Conservation (phyloP, 92 coral and sea anemone genomes). For the Epizoanthus rinbou region DNA sequence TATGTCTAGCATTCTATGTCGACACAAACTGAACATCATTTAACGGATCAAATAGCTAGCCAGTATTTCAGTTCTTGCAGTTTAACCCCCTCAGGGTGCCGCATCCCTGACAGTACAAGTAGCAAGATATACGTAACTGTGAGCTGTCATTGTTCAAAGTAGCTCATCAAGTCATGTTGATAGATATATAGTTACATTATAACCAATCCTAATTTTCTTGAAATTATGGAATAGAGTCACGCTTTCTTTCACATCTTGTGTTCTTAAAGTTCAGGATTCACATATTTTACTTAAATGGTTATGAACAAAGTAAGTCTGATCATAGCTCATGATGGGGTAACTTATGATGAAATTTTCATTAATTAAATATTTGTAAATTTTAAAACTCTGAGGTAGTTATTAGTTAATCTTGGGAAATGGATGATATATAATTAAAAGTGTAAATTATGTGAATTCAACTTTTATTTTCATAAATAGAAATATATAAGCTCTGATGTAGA, state of each 20-base stretch:
- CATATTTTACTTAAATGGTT: neutral
- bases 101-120: too few relatives aligned
- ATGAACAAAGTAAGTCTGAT: neutral
- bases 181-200: too few relatives aligned
- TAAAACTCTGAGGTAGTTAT: neutral
- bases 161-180: too few relatives aligned
- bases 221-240: too few relatives aligned
- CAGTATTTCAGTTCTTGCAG: neutral
- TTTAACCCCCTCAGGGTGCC: neutral
- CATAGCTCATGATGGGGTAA: neutral
- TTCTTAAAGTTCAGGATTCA: neutral
- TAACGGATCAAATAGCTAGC: neutral
- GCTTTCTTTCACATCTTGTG: too few relatives aligned
- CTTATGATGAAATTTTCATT: neutral
- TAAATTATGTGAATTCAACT: neutral
- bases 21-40: neutral
- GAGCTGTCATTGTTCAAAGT: too few relatives aligned
- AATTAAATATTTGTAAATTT: neutral
- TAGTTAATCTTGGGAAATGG: too few relatives aligned
- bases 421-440: neutral
- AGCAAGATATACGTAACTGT: too few relatives aligned
- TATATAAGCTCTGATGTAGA: neutral
- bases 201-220: too few relatives aligned
- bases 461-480: neutral
- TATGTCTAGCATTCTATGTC: slow-evolving; percentile 5